Evolutionary conservation across 2,113 vertebrate species (phyloP).

Genomic region (Orthonyx spaldingii): DNA sequence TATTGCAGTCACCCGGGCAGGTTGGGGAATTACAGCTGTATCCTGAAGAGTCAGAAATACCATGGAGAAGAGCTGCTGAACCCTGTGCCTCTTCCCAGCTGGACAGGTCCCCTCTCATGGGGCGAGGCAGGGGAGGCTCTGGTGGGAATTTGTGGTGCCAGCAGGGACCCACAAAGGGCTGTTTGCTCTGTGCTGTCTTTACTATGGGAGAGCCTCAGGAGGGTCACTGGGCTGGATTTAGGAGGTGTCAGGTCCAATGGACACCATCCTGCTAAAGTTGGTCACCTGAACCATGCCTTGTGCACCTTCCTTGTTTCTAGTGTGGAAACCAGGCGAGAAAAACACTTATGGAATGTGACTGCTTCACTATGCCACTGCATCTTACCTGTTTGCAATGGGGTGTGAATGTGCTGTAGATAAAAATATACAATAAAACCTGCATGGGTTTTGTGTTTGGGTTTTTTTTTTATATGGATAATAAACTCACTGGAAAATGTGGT

Average conservation of each 20-base stretch:
- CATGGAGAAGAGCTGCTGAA: not conserved
- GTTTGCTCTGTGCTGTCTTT: not conserved
- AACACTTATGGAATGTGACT: not conserved
- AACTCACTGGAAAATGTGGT: not conserved
- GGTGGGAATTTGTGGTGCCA: accelerated
- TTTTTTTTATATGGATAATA: not conserved
- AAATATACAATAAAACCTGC: not conserved
- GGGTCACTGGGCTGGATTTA: not conserved
- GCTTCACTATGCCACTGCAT: not conserved
- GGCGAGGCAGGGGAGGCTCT: not conserved
- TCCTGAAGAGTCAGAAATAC: not conserved
- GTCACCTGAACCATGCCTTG: not conserved
- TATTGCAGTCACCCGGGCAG: not conserved
- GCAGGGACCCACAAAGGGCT: accelerated
- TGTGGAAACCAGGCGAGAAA: not conserved
- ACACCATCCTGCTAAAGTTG: not conserved
- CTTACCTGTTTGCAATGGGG: not conserved
- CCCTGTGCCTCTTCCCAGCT: accelerated
- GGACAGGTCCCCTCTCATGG: not conserved
- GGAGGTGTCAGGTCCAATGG: not conserved
- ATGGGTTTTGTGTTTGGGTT: not conserved
- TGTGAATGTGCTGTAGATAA: not conserved
- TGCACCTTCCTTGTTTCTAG: not conserved
- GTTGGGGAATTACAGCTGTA: not conserved
- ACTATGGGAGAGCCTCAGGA: not conserved